A percentile compares a stretch with the other conserved stretches of the same genome.
phyloP scores from a whole-genome alignment of 2,888 invertebrate genomes.

The Amphipoea oculea region DNA sequence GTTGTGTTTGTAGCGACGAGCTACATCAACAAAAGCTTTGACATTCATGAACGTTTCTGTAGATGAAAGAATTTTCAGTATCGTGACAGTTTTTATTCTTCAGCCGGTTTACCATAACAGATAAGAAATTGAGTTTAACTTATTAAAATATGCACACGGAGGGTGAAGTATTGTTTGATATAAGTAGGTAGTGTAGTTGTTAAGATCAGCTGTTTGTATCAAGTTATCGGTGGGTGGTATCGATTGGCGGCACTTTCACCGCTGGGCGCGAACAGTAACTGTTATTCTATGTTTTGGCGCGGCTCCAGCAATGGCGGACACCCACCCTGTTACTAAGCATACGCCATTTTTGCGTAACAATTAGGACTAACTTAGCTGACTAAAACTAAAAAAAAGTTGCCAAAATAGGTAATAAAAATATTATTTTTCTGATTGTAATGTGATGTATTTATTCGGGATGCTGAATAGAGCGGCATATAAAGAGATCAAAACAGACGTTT shows the following conservation, averaged over 20 bases:
- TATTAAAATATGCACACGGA: slow-evolving; percentile 21
- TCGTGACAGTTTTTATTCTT: slow-evolving; percentile 17
- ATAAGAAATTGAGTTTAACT: slow-evolving; percentile 12
- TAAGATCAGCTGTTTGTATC: slow-evolving; percentile 81
- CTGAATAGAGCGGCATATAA: slow-evolving; percentile 14
- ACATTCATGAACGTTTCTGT: slow-evolving; percentile 23
- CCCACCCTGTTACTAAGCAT: slow-evolving; percentile 76
- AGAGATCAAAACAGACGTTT: slow-evolving; percentile 40
- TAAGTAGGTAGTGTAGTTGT: slow-evolving; percentile 51
- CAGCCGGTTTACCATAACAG: neutral
- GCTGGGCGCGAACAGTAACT: slow-evolving; percentile 71
- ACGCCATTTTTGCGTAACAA: slow-evolving; percentile 60
- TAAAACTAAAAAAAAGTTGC: neutral
- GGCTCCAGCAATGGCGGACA: slow-evolving; percentile 78
- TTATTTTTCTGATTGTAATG: neutral
- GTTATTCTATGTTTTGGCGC: slow-evolving; percentile 82
- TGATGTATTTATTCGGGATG: slow-evolving; percentile 2
- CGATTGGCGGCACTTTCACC: slow-evolving; percentile 84
- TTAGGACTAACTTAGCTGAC: slow-evolving; percentile 31
- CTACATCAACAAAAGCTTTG: slow-evolving; percentile 52
- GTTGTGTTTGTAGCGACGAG: slow-evolving; percentile 23
- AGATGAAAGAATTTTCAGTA: slow-evolving; percentile 29
- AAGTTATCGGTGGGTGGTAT: slow-evolving; percentile 78
- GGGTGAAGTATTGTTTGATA: slow-evolving; percentile 29
- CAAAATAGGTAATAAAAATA: neutral